phyloP scores from a whole-genome alignment of 2,113 vertebrate genomes.

The Phylloscopus trochiloides region DNA sequence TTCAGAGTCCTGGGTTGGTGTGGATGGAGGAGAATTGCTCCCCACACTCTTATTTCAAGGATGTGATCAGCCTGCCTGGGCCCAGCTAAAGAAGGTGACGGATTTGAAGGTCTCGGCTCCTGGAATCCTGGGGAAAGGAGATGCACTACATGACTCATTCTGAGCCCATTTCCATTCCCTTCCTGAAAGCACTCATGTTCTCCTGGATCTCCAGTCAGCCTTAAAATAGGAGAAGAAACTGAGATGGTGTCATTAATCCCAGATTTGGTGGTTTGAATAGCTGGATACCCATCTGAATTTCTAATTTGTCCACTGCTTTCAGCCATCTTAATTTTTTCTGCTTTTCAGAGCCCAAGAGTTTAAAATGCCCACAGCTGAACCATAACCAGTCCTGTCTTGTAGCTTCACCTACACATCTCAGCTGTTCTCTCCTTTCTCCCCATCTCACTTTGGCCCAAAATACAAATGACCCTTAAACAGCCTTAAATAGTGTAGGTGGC shows the following conservation, averaged over 20 bases:
- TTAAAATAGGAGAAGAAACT: background rate
- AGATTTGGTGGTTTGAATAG: background rate
- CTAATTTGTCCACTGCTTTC: background rate
- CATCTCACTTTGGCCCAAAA: background rate
- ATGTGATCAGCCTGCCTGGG: background rate
- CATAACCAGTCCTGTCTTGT: background rate
- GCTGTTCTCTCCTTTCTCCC: background rate
- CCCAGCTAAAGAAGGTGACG: background rate
- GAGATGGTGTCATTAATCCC: background rate
- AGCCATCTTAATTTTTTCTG: background rate
- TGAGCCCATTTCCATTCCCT: background rate
- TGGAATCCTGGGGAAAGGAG: background rate
- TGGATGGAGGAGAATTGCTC: background rate
- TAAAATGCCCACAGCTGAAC: background rate
- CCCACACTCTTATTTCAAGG: background rate
- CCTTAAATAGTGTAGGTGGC: background rate
- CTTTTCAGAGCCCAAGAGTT: background rate
- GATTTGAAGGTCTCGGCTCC: background rate
- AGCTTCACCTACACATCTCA: background rate
- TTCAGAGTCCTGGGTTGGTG: background rate
- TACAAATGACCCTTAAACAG: background rate
- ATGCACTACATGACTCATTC: background rate
- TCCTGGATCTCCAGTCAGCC: background rate
- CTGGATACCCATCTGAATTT: background rate
- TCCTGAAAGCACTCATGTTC: fast-evolving